Percentiles rank a stretch among this genome's conserved stretches.
These are phyloP conservation scores for Sphaeridia pumilis DNA, from an alignment of 2,888 invertebrate species.

Conservation along the genomic window DNA sequence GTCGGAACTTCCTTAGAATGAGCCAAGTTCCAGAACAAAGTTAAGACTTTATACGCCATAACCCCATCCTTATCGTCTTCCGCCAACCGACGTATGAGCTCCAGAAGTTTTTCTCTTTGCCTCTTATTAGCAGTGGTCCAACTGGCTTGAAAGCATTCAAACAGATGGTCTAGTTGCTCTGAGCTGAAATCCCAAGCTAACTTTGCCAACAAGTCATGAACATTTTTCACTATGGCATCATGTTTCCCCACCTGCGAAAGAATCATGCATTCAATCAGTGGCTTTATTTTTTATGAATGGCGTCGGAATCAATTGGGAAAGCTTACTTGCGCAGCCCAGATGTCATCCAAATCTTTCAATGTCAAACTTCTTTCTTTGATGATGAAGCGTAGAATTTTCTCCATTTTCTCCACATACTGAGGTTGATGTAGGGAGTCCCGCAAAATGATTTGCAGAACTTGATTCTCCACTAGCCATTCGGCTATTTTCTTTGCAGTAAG, in stretches of 20 bases:
- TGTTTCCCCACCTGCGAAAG: constrained; percentile 66
- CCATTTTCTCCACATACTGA: constrained; percentile 92
- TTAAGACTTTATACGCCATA: constrained; percentile 93
- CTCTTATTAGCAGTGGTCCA: constrained; percentile 94
- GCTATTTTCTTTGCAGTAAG: constrained; percentile 88
- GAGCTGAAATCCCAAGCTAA: constrained; percentile 97
- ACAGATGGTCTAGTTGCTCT: constrained; percentile 90
- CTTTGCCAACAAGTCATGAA: constrained; percentile 90
- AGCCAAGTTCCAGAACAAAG: constrained; percentile 91
- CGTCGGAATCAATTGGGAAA: background rate
- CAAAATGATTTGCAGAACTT: constrained; percentile 86
- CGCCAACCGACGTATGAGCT: constrained; percentile 84
- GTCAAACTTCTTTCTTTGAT: constrained; percentile 86
- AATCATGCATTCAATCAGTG: too few species aligned
- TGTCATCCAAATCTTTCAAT: constrained; percentile 79
- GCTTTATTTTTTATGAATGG: constrained; percentile 9
- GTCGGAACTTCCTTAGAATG: constrained; percentile 92
- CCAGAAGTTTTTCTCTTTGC: constrained; percentile 86
- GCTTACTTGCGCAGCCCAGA: constrained; percentile 79
- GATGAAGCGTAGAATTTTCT: constrained; percentile 92
- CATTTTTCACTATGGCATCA: constrained; percentile 95
- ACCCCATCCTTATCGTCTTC: constrained; percentile 98
- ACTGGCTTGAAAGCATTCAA: constrained; percentile 71
- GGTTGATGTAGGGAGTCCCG: constrained; percentile 94
- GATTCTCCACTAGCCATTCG: constrained; percentile 91